phyloP scores from a whole-genome alignment of 2,113 vertebrate species.

The Caracal caracal region DNA sequence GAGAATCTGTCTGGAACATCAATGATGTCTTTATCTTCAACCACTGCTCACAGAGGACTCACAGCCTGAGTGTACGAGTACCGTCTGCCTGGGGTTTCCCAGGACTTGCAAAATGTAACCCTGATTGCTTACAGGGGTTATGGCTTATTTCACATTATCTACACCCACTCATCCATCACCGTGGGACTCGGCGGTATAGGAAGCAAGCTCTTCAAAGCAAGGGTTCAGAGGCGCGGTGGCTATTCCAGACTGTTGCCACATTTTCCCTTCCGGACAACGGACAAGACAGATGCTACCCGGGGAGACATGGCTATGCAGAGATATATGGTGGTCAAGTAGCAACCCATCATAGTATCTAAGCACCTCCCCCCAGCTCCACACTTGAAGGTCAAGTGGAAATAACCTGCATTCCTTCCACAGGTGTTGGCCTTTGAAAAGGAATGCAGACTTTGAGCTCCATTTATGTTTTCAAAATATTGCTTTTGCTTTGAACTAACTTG shows the following conservation, averaged over 20 bases:
- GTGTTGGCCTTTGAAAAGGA: slow-evolving; percentile 77
- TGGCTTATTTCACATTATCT: slow-evolving; percentile 19
- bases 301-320: neutral
- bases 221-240: neutral
- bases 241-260: neutral
- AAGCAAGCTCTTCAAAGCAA: neutral
- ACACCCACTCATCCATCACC: slow-evolving; percentile 6
- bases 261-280: neutral
- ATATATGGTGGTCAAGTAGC: too few species aligned
- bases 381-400: slow-evolving; percentile 74
- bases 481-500: slow-evolving; percentile 74
- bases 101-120: neutral
- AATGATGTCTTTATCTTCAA: slow-evolving; percentile 43
- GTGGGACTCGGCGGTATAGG: neutral
- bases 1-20: slow-evolving; percentile 65
- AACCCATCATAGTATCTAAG: neutral
- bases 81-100: slow-evolving; percentile 17
- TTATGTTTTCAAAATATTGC: slow-evolving; percentile 79
- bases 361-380: neutral
- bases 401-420: slow-evolving; percentile 75
- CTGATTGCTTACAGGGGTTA: neutral
- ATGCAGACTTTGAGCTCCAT: slow-evolving; percentile 79
- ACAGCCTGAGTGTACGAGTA: neutral
- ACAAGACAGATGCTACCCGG: neutral
- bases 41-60: slow-evolving; percentile 32